Base-by-base conservation (phyloP, 2,113 vertebrate genomes). In the Rousettus leschenaultii region DNA sequence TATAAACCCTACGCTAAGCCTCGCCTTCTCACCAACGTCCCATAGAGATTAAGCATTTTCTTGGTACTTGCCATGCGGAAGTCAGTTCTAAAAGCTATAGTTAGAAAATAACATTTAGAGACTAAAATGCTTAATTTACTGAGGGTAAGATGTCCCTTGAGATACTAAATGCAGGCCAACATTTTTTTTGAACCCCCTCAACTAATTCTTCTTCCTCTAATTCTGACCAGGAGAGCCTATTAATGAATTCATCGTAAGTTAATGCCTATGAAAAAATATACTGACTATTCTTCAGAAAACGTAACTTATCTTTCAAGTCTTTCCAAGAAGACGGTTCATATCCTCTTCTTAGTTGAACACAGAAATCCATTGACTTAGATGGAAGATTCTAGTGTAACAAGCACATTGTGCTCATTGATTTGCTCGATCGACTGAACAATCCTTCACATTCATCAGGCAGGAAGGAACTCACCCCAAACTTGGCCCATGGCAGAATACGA, bases 231-330 rank as follows among this genome's bases (percentile, higher is more conserved):
- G 38, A 33, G 10, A 84, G 6, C 10, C 21, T 28, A 66, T 83
- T 93, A 86, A 98, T 91, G n/a, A 91, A 66, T 95, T 95, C 89
- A 80, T 75, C 28, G 5, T 33, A 80, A 91, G 35, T 73, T 53
- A 77, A 86, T 48, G 78, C 3, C 63, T 86, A 26, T 92, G 83
- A 93, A 93, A 93, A 91, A 96, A 70, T 96, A 95, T 93, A 80
- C 75, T 40, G 57, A 57, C 71, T 97, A 89, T 96, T 63, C 73
- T 89, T 33, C n/a, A 90, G 43, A 71, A 92, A 86, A 74, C 80
- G 53, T 53, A 71, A 92, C 28, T 94, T 88, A 57, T 68, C 89
- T 97, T 97, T 97, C 43, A 97, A 95, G 79, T 80, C 70, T 95
- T 89, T 93, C 95, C 91, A 95, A 93, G 66, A 84, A 53, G 71